Percentiles rank a stretch among this genome's conserved stretches.
Conservation (phyloP, 2,888 invertebrate species). For the Ophion ventricosus region DNA sequence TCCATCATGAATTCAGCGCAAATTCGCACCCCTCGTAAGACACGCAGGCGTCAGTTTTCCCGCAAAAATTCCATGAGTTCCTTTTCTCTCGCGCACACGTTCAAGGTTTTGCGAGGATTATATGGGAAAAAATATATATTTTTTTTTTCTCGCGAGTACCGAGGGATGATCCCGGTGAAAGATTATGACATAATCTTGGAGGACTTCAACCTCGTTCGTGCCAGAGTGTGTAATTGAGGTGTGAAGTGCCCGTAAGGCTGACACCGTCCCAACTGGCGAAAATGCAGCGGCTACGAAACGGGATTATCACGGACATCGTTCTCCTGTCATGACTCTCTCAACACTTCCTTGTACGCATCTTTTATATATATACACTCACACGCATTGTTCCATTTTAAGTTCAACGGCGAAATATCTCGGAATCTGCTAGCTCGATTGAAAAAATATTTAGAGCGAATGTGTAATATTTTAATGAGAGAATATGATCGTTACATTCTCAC, state of each 20-base stretch:
- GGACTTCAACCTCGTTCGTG: constrained; percentile 38
- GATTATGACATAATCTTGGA: constrained; percentile 61
- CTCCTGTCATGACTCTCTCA: constrained; percentile 67
- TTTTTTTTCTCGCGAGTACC: constrained; percentile 7
- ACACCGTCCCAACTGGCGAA: constrained; percentile 38
- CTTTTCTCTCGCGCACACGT: background rate
- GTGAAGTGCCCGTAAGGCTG: constrained; percentile 30
- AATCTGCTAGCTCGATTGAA: too few species aligned
- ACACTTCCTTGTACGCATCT: constrained; percentile 63
- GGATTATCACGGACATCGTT: constrained; percentile 66
- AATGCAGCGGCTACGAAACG: constrained; percentile 45
- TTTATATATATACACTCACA: constrained; percentile 2
- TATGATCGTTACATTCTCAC: too few species aligned
- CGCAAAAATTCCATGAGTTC: constrained; percentile 2
- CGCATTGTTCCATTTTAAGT: constrained; percentile 6
- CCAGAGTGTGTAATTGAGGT: constrained; percentile 62
- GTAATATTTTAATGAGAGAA: too few species aligned
- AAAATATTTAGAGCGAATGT: too few species aligned
- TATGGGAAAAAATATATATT: background rate
- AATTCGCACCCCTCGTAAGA: background rate
- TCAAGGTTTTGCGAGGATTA: constrained; percentile 7
- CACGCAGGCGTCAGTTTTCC: background rate
- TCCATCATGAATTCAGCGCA: background rate
- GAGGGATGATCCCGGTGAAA: constrained; percentile 35
- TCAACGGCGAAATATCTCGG: too few species aligned